These are phyloP conservation scores for Oryzias curvinotus DNA, from an alignment of 2,113 vertebrate species.

Conservation along the genomic window DNA sequence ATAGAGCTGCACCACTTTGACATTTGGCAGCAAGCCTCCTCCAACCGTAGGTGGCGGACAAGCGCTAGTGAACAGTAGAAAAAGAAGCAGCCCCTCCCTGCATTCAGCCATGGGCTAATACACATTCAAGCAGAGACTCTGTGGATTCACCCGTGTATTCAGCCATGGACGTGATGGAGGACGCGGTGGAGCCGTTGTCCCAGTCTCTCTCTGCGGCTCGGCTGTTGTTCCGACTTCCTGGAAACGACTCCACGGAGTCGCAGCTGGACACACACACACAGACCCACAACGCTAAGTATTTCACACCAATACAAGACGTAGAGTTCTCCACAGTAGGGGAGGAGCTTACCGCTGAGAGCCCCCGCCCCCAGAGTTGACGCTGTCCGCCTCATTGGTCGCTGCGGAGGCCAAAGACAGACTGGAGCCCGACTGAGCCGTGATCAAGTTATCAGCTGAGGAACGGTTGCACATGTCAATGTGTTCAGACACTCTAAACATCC, in stretches of 20 bases:
- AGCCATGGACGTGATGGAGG: constrained; percentile 93
- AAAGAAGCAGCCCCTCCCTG: too few species aligned
- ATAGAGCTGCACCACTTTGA: too few species aligned
- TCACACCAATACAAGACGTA: not conserved
- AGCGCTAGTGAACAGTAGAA: too few species aligned
- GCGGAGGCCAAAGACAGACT: constrained; percentile 91
- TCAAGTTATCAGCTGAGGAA: constrained; percentile 84
- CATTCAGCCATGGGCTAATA: too few species aligned
- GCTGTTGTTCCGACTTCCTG: constrained; percentile 88
- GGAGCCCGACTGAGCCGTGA: constrained; percentile 91
- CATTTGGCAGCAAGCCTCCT: too few species aligned
- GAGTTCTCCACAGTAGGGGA: too few species aligned
- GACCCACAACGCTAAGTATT: not conserved
- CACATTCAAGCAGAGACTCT: not conserved
- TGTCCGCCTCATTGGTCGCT: constrained; percentile 85
- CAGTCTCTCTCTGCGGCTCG: constrained; percentile 92
- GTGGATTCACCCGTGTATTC: constrained; percentile 87
- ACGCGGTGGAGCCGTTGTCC: constrained; percentile 94
- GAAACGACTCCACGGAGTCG: constrained; percentile 92
- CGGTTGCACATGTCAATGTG: not conserved
- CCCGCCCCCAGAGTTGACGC: constrained; percentile 87
- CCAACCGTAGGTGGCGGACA: too few species aligned
- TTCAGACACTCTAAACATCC: too few species aligned
- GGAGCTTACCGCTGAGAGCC: constrained; percentile 85
- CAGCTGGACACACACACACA: constrained; percentile 64